Evolutionary conservation across 2,888 invertebrate genomes (phyloP).

Genomic region (Julus scandinavius): DNA sequence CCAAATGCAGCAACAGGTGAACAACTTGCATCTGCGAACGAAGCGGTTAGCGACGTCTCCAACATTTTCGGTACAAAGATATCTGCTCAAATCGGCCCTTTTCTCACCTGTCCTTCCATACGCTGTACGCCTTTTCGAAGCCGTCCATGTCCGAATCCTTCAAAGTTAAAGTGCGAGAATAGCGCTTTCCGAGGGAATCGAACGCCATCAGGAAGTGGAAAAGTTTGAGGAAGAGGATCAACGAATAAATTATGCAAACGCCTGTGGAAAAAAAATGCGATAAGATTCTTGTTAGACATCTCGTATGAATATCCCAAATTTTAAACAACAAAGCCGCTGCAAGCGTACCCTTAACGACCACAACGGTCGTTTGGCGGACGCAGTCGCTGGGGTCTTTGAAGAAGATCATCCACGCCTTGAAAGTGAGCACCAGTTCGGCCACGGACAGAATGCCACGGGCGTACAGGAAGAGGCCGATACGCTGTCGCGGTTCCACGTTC

Average conservation of each 20-base stretch:
- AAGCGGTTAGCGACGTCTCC: no score
- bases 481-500: constrained; percentile 76
- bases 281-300: no score
- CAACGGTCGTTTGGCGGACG: not conserved
- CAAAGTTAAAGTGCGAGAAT: not conserved
- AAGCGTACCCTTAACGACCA: not conserved
- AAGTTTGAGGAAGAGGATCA: not conserved
- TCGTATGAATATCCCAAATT: no score
- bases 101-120: constrained; percentile 50
- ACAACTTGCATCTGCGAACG: constrained; percentile 47
- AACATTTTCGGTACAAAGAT: no score
- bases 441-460: constrained; percentile 31
- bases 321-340: no score
- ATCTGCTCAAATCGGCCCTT: no score
- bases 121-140: not conserved
- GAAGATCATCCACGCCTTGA: not conserved
- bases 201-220: constrained; percentile 15
- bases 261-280: constrained; percentile 37
- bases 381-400: constrained; percentile 32
- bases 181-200: constrained; percentile 43
- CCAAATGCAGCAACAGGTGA: constrained; percentile 61
- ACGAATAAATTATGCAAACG: constrained; percentile 33
- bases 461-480: constrained; percentile 68
- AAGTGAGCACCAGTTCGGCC: constrained; percentile 46
- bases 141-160: not conserved